Evolutionary conservation across 2,113 vertebrate genomes (phyloP).

Genomic region (Rhinichthys klamathensis): DNA sequence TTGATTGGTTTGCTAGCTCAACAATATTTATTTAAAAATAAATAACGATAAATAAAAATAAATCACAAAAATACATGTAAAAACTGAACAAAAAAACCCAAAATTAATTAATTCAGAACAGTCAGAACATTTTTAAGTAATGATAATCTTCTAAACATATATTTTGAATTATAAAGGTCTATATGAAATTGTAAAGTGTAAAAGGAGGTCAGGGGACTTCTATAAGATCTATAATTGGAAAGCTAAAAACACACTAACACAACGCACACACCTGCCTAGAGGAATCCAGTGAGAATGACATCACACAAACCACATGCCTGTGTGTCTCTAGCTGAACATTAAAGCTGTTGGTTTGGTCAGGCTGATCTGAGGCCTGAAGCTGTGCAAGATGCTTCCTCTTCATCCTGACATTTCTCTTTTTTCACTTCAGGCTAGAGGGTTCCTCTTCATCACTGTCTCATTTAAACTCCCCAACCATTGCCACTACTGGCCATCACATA

Average conservation of each 20-base stretch:
- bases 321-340: not conserved
- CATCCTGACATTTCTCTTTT: not conserved
- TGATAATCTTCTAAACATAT: not conserved
- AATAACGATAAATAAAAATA: not conserved
- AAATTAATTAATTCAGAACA: not conserved
- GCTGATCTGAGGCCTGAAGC: conserved; percentile 6
- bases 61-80: not conserved
- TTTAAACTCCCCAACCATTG: conserved; percentile 47
- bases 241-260: conserved; percentile 2
- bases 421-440: conserved; percentile 18
- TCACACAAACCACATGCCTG: conserved; percentile 14
- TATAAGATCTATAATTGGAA: not conserved
- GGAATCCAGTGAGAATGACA: conserved; percentile 12
- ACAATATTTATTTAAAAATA: not conserved
- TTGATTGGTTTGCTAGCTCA: not conserved
- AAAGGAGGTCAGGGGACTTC: not conserved
- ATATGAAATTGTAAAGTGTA: not conserved
- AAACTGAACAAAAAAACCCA: not conserved
- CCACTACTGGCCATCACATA: conserved; percentile 25
- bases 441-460: conserved; percentile 53
- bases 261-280: conserved; percentile 10
- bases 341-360: not conserved
- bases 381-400: conserved; percentile 17
- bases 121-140: not conserved
- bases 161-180: not conserved